Evolutionary conservation across 2,888 invertebrate genomes (phyloP).

Genomic region (Argyra leucocephala): DNA sequence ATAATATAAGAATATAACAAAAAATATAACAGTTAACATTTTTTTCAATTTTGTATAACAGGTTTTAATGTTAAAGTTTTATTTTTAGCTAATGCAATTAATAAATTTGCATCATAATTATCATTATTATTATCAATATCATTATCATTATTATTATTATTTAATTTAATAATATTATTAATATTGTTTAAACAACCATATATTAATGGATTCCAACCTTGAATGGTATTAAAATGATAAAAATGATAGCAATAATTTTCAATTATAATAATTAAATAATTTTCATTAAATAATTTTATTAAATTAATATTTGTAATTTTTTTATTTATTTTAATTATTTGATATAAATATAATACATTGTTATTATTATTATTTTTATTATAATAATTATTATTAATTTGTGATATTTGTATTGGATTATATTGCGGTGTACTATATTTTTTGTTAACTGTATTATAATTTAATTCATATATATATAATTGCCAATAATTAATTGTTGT

Average conservation of each 20-base stretch:
- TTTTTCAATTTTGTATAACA: neutral
- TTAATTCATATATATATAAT: neutral
- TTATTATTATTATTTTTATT: neutral
- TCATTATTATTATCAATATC: neutral
- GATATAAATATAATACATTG: neutral
- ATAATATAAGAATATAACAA: too few relatives aligned
- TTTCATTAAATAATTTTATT: neutral
- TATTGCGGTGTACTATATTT: neutral
- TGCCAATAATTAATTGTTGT: neutral
- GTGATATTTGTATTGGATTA: neutral
- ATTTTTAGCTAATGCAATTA: slow-evolving; percentile 1
- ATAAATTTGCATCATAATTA: neutral
- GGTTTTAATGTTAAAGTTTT: neutral
- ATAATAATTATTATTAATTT: neutral
- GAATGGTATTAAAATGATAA: slow-evolving; percentile 28
- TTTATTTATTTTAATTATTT: slow-evolving; percentile 7
- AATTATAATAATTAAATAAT: neutral
- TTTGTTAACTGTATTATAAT: neutral
- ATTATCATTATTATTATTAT: neutral
- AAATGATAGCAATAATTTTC: slow-evolving; percentile 33
- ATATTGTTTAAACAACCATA: slow-evolving; percentile 32
- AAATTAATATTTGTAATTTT: neutral
- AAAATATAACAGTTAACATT: too few relatives aligned
- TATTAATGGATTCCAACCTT: slow-evolving; percentile 34
- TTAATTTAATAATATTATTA: neutral